Percentiles rank a stretch among this genome's conserved stretches.
Evolutionary conservation across 92 coral and sea anemone species (phyloP).

Genomic region (Ricordea florida): DNA sequence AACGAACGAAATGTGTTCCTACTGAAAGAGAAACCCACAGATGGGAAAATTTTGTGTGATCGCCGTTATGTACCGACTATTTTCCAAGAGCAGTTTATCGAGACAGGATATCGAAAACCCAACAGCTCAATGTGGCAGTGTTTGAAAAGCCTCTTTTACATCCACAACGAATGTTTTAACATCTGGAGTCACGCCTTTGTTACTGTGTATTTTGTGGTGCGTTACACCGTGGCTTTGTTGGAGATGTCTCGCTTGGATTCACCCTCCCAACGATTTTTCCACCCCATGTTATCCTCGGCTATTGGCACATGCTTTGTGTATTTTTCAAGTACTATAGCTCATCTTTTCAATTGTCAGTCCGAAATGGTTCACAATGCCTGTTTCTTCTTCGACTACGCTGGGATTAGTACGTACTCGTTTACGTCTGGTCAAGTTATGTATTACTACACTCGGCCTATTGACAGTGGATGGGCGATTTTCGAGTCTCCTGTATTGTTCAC

Average conservation of each 20-base stretch:
- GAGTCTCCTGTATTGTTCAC: constrained; percentile 32
- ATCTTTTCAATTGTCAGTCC: constrained; percentile 59
- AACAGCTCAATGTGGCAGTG: constrained; percentile 54
- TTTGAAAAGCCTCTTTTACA: constrained; percentile 47
- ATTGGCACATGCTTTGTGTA: constrained; percentile 42
- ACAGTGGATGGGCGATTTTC: constrained; percentile 26
- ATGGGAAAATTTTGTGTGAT: constrained; percentile 4
- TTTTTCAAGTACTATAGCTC: constrained; percentile 53
- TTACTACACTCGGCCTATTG: constrained; percentile 50
- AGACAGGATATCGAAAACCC: constrained; percentile 52
- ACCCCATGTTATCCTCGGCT: constrained; percentile 56
- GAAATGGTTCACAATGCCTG: constrained; percentile 40
- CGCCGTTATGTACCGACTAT: constrained; percentile 40
- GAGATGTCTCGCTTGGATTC: background rate
- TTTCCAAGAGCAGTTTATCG: constrained; percentile 59
- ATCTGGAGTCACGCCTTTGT: constrained; percentile 60
- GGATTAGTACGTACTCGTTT: constrained; percentile 47
- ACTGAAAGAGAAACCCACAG: background rate
- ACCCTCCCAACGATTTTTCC: constrained; percentile 29
- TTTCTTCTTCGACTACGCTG: constrained; percentile 66
- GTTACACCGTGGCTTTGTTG: constrained; percentile 11
- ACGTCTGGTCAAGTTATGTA: constrained; percentile 54
- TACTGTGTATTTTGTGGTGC: constrained; percentile 25
- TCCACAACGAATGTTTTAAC: constrained; percentile 50
- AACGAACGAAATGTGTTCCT: no score